Evolutionary conservation across 1,140 invertebrate genomes (phyloP), one percentile per base, ranked within the genome.

Genomic region (Pseudomyrmex dendroicus): DNA sequence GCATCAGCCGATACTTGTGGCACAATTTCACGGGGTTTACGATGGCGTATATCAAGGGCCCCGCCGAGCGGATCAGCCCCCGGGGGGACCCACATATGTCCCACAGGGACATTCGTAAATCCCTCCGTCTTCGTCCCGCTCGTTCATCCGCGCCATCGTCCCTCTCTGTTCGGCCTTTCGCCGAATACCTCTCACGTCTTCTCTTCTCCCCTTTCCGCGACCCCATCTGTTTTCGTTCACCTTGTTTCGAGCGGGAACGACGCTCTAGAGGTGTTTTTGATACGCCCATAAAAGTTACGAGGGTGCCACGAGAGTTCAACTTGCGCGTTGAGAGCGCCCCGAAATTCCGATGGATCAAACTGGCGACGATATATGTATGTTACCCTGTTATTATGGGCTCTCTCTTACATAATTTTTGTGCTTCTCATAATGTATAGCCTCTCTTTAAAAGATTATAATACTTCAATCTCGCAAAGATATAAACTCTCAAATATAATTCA

Each of bases 11-110:
- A 83, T 91, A 80, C 87, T 90, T 90, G 89, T 89, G 87, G 82
- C 84, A 88, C 90, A 89, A 91, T 91, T 91, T 91, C 87, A 82
- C 73, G 87, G 76, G 78, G 84, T 90, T 91, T 90, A 91, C 85
- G 89, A 89, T 90, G 83, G 86, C 86, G 89, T 91, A 88, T 89
- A 90, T 88, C 90, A 89, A 85, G 74, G 68, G 68, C 80, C 90
- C 87, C 74, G 74, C 35, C 82, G 83, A 86, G 88, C 67, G 73
- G 67, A 90, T 86, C 89, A 90, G 83, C 84, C 89, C 85, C 84
- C 72, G 83, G 73, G 86, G 86, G 72, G 67, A 90, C 70, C 85
- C 66, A 67, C 73, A 35, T 85, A 83, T 77, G 84, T 84, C 66
- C 80, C 67, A 77, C 74, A 63, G 50, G 48, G 67, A 70, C 62